phyloP scores from a whole-genome alignment of 2,797 vertebrate genomes.

The Chrysolophus pictus region DNA sequence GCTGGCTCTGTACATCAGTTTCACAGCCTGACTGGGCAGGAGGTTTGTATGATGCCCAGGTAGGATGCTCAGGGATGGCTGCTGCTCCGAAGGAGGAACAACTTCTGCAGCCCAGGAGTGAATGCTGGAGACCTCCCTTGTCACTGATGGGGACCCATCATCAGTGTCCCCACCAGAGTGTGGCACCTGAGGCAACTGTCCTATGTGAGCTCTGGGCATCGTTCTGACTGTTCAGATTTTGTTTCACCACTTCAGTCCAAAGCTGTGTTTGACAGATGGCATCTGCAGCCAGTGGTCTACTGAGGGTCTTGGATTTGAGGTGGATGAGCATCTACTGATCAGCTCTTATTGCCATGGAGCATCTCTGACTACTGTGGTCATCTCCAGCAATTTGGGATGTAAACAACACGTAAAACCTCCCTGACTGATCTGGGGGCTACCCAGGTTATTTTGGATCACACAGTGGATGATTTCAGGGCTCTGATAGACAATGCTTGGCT shows the following conservation, averaged over 20 bases:
- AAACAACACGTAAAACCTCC: neutral
- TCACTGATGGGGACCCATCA: neutral
- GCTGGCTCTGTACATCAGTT: neutral
- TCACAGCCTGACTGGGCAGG: neutral
- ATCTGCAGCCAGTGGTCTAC: neutral
- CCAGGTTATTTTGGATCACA: neutral
- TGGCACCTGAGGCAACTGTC: rapidly evolving
- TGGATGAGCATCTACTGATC: neutral
- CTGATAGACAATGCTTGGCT: too few species aligned
- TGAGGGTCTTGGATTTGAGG: neutral
- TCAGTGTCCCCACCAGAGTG: neutral
- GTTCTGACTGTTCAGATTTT: neutral
- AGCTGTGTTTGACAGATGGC: neutral
- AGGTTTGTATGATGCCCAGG: neutral
- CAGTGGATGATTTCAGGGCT: rapidly evolving
- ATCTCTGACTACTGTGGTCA: neutral
- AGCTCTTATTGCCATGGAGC: neutral
- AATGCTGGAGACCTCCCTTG: neutral
- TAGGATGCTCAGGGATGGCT: rapidly evolving
- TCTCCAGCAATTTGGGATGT: neutral
- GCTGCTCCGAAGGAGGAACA: rapidly evolving
- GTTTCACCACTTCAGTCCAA: rapidly evolving
- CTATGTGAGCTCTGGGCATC: rapidly evolving
- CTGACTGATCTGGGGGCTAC: rapidly evolving
- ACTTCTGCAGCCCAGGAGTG: neutral